Evolutionary conservation across 2,113 vertebrate genomes (phyloP), one percentile per base, ranked within the genome.

Genomic region (Dicentrarchus labrax): DNA sequence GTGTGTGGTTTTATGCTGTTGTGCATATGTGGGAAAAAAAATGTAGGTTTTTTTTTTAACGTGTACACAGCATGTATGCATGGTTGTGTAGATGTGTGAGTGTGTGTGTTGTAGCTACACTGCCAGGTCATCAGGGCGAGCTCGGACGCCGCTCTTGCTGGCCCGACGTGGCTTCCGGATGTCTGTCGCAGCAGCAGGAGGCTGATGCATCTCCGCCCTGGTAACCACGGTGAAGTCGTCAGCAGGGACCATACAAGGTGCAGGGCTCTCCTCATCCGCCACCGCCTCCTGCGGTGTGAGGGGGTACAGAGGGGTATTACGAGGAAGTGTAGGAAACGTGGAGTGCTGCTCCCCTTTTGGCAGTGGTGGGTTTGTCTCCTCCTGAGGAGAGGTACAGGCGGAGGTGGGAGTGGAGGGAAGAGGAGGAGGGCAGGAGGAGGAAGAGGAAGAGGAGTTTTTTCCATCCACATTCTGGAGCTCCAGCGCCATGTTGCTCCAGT

Each of bases 101-200:
- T 62, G 78, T 48, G 80, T 70, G 85, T 78, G 64, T 71, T 83
- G 69, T 82, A 91, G 87, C 94, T 97, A 99, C 94, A 98, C 95
- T 0, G 96, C 95, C 92, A 99, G 94, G 95, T 98, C 97, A 0
- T 96, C 96, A 0, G 95, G 96, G 86, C 97, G 95, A 88, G 96
- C 96, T 88, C 96, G 94, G 79, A 94, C 88, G 45, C 95, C 90
- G 92, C 94, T 90, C 94, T 94, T 96, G 89, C 95, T 95, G 91
- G 95, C 95, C 90, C 95, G 95, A 91, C 95, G 96, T 36, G 96
- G 72, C 88, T 94, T 95, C 43, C 95, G 94, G 0, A 91, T 72
- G 80, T 97, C 96, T 0, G 88, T 48, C 0, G 89, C 93, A 53
- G 86, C 66, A 73, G 92, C 54, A 0, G 97, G 96, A 0, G 96